Base-by-base conservation (phyloP, 2,797 vertebrate genomes). In the Tympanoctomys barrerae region DNA sequence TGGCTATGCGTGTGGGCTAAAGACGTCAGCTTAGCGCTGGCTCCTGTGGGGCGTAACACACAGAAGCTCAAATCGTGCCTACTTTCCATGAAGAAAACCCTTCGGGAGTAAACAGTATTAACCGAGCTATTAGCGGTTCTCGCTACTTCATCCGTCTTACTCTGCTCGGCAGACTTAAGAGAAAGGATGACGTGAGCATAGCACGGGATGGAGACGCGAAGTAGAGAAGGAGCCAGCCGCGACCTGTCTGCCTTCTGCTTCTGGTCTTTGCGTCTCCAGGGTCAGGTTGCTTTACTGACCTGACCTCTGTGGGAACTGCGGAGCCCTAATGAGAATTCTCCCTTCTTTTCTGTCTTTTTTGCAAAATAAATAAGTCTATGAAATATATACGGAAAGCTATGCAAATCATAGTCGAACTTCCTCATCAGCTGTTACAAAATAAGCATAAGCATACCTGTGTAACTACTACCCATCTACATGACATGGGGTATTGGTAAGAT, bases 161-260 rank as follows among this genome's bases (percentile, higher is more conserved):
- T 87, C n/a, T 21, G 39, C 22, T 22, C 39, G 14, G 28, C 13
- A 9, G 26, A 22, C 59, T 54, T 73, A 31, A 64, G 75, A 46
- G 39, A 33, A 80, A 66, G 24, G 52, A 49, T 5, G 52, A 22
- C 11, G 6, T 3, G 21, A 70, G 54, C 21, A 13, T 8, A 11
- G 0, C 0, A 14, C 42, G 62, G 14, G 33, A 6, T 46, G 5
- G 4, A 7, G 36, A 22, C 1, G 22, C 52, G 31, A 61, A 6
- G 28, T 1, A 22, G n/a, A 68, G 66, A 49, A 71, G 49, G 42
- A 46, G 0, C 0, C 11, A 28, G 2, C 2, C 2, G 39, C 2
- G 1, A 0, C 19, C 24, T 4, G 16, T 3, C 8, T 6, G 1
- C 49, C 54, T 13, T 80, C 66, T 83, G 1, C 9, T 42, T 71